These are phyloP conservation scores for Sphenodon punctatus DNA, from an alignment of 2,797 vertebrate genomes.

Conservation along the genomic window DNA sequence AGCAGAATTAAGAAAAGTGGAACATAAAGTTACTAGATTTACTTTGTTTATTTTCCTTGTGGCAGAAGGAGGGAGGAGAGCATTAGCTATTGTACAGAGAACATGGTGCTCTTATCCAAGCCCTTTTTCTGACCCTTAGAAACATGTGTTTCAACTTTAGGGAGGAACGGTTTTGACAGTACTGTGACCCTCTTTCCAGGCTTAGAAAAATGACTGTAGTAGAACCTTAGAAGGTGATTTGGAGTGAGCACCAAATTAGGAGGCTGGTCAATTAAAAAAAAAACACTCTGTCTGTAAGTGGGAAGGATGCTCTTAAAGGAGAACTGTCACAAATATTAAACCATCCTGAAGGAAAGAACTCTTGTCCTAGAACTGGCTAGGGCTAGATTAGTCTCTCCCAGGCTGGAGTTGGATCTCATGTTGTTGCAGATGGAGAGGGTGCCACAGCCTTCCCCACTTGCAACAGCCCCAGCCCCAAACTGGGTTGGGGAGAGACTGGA, in stretches of 20 bases:
- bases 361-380: too few species aligned
- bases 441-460: too few species aligned
- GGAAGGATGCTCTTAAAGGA: background rate
- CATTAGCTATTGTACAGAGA: background rate
- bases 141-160: background rate
- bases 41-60: background rate
- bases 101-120: background rate
- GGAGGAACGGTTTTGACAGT: too few species aligned
- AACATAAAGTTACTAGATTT: rapidly evolving
- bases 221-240: background rate
- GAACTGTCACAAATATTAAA: background rate
- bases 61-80: background rate
- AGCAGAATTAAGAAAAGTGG: rapidly evolving
- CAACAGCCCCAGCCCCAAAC: too few species aligned
- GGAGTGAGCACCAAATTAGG: background rate
- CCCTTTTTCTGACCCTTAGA: background rate
- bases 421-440: too few species aligned
- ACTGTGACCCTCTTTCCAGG: too few species aligned
- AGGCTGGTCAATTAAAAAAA: background rate
- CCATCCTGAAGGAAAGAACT: background rate
- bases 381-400: too few species aligned
- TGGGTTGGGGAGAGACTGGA: too few species aligned
- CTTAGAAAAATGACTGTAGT: background rate
- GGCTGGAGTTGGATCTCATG: too few species aligned
- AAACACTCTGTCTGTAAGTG: rapidly evolving